Base-by-base conservation (phyloP, 2,888 invertebrate genomes). In the Terebella lapidaria region DNA sequence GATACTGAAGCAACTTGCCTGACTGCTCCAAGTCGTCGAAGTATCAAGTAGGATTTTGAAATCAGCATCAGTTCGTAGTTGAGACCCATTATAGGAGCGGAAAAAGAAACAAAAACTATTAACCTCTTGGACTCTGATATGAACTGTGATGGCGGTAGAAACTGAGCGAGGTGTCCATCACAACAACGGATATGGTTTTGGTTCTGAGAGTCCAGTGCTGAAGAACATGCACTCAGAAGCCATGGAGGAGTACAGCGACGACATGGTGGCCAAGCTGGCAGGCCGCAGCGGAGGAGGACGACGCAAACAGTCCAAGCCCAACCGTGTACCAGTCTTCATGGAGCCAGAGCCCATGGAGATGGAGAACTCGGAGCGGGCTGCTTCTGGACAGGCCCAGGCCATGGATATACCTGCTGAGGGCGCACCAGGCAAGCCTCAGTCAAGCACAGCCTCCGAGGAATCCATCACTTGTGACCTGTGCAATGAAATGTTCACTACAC, bases 231-330 rank as follows among this genome's bases (percentile, higher is more conserved):
- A 35, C 42, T 15, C 42, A 35, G 42, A 35, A n/a, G 10, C 42
- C 42, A 35, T 35, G 42, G 42, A 35, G 10, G 42, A 35, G 10
- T 35, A 35, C 42, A n/a, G n/a, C n/a, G 42, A n/a, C n/a, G n/a
- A n/a, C 42, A 15, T n/a, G n/a, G 42, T n/a, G 10, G n/a, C 53
- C 25, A 58, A 58, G n/a, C 42, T 54, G 54, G 35, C 54, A 22
- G 25, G 61, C 24, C 49, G 61, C 27, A 52, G 63, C 26, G 65
- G 63, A 22, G 53, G 66, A 26, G 65, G 63, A 22, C 56, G 66
- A 26, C 69, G 78, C 47, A 78, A 78, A 68, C 78, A 77, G 66
- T 75, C 74, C 27, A 78, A 77, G 68, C 74, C 74, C 30, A 49
- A 20, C 49, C 49, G 49, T 5, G 18, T 35, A 18, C 18, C 10